Evolutionary conservation across 1,140 invertebrate genomes (phyloP), one percentile per base, ranked within the genome.

Genomic region (Pentalonia nigronervosa): DNA sequence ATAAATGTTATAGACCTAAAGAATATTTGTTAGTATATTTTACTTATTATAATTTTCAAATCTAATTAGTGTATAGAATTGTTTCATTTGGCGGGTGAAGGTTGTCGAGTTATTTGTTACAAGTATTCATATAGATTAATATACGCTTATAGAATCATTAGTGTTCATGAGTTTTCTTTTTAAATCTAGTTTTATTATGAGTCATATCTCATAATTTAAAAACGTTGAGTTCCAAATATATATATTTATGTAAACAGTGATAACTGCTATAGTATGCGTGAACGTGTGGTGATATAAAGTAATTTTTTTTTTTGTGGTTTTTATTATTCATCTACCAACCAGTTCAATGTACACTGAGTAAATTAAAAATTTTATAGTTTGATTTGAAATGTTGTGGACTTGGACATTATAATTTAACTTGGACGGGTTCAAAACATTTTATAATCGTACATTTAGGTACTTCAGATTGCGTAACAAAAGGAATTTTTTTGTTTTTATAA

Each of bases 381-480:
- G 88, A 25, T 56, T 76, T 56, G 88, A 89, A 56, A 89, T 41
- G 1, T 89, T 89, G 20, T 89, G 48, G 36, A 41, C 21, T 89
- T 21, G 88, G 34, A 7, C 34, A 56, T 89, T 6, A 23, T 89
- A 89, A 36, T 41, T 56, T 56, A 48, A 9, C 34, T 56, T n/a
- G n/a, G 17, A 17, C 30, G 34, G 9, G 6, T 89, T 89, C 8
- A 53, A 89, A 53, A 89, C 21, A 34, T 50, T 89, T 56, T 89
- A 36, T 56, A 56, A 89, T 89, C 34, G 9, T 89, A 25, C 56
- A 89, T 89, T 89, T 89, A n/a, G n/a, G n/a, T n/a, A 89, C n/a
- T 89, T 36, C 7, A 7, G 20, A 36, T 53, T 8, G 2, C 34
- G 1, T 34, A 89, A 89, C 48, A 89, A 89, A 89, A 89, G 50